Base-by-base conservation (phyloP, 2,113 vertebrate genomes). In the Martes martes region DNA sequence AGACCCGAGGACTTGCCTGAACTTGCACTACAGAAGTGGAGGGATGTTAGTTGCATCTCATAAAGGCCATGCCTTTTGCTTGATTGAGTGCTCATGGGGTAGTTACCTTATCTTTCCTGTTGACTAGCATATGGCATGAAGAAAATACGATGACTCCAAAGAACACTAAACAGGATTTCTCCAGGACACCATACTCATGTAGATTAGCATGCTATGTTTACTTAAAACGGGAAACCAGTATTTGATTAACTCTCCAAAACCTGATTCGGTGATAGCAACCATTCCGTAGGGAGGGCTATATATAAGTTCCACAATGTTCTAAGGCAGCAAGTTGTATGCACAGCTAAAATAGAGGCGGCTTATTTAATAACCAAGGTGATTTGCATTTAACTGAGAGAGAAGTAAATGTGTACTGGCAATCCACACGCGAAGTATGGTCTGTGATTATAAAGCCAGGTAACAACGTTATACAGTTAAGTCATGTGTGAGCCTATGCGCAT, bases 381-480 rank as follows among this genome's bases (percentile, higher is more conserved):
- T 86, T 89, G 63, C 28, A 76, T 96, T 97, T 95, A 76, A 76
- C 82, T 50, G 59, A 84, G 78, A 95, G 89, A 36, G 74, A 96
- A 78, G 31, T 79, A 74, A 78, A 80, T 96, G 76, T 67, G 59
- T 85, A 36, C 39, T 82, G 39, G 36, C 47, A 94, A 96, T 47
- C 26, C 36, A 59, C 36, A 39, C 61, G 69, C n/a, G n/a, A 69
- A 82, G 7, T 23, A 36, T 23, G 50, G 18, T 69, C 83, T 93
- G 61, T 95, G 39, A 80, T 79, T 85, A 89, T 63, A 89, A 74
- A 79, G 33, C 39, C 42, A 96, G 67, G 74, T 73, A 39, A 81
- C 8, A 42, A 45, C 52, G 7, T 31, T 52, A 73, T 21, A 85
- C 39, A 36, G 11, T 85, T 85, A 88, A 26, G 76, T 91, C 80